Evolutionary conservation across 2,113 vertebrate genomes (phyloP).

Genomic region (Pseudorhombus dupliciocellatus): DNA sequence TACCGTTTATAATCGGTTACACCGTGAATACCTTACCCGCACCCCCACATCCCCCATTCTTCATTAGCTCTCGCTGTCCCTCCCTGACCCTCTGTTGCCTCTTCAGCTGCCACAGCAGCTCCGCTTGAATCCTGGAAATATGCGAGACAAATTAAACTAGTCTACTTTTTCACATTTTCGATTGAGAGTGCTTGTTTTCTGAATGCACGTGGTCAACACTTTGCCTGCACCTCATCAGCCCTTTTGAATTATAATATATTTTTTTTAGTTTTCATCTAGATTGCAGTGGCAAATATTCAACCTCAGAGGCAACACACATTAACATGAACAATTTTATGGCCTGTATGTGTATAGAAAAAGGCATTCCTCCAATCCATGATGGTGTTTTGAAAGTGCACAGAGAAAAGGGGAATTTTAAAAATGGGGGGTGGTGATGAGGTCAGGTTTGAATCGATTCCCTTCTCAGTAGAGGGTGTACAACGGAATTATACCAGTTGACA

Average conservation of each 20-base stretch:
- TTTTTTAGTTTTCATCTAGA: background rate
- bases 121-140: background rate
- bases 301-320: background rate
- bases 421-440: no score
- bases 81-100: background rate
- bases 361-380: background rate
- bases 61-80: background rate
- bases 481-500: no score
- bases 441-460: no score
- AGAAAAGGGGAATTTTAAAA: background rate
- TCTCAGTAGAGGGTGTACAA: no score
- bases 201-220: background rate
- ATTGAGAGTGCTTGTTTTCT: background rate
- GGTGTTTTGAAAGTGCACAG: background rate
- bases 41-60: background rate
- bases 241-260: background rate
- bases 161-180: background rate
- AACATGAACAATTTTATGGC: background rate
- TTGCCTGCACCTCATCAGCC: background rate
- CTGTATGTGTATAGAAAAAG: background rate
- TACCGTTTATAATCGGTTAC: background rate
- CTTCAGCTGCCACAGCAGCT: conserved; percentile 2
- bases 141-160: background rate
- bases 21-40: background rate
- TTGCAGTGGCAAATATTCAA: background rate